Evolutionary conservation across 2,797 vertebrate genomes (phyloP), one percentile per base, ranked within the genome.

Genomic region (Cercopithecus neglectus): DNA sequence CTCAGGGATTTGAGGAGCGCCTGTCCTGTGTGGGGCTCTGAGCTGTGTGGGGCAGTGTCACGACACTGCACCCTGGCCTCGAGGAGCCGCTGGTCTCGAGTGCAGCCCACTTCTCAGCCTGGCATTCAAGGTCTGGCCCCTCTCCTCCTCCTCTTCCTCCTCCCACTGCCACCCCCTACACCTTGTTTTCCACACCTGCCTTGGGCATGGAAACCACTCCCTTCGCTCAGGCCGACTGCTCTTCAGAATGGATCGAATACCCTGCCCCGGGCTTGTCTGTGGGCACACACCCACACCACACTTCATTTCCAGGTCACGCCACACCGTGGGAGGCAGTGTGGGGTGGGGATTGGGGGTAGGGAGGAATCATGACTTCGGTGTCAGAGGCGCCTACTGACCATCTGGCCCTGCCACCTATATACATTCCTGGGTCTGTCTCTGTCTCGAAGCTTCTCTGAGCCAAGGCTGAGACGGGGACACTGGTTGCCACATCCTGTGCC

Each of bases 41-140:
- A 76, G 55, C 24, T 26, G 9, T 2, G 2, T 30, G 55, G 61
- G 41, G 28, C 30, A 19, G 36, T 1, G 0, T 22, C 30, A 11
- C 2, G 12, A 30, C 3, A 2, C 2, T 17, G 1, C 1, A 11
- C 30, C 50, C 36, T 21, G 28, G 5, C 82, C 44, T 88, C 12
- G 2, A 55, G 44, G 41, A 44, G n/a, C 5, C 3, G 28, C 55
- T 21, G 30, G 44, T 70, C 64, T 89, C 33, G 1, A 26, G 72
- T 36, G 19, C 64, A 81, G 33, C 46, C n/a, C 41, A 48, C 22
- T 75, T 46, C 78, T 82, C 44, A 3, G 41, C 46, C 64, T 19
- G 16, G 19, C 57, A 41, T 5, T 55, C 50, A 21, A 89, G 85
- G 28, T 55, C 57, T 36, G n/a, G 28, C 39, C 11, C 0, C 0